Evolutionary conservation across 2,888 invertebrate genomes (phyloP), one percentile per base, ranked within the genome.

Genomic region (Lissocephala sabroskyi): DNA sequence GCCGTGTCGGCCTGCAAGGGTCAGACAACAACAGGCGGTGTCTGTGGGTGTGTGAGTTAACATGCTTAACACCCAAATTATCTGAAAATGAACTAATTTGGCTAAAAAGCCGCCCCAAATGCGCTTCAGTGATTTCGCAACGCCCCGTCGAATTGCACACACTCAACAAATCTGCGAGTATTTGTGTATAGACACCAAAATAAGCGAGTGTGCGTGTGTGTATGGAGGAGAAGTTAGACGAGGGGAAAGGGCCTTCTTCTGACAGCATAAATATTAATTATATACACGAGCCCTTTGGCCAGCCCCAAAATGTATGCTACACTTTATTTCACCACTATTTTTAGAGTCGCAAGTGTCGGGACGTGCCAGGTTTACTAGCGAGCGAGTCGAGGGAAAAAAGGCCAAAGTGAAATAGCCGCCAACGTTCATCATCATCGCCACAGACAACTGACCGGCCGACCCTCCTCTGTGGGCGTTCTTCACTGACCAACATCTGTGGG

Each of bases 1-100:
- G n/a, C n/a, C n/a, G n/a, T 16, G 4, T 29, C 4, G 19, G 41
- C 17, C 9, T 26, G 16, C 35, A 9, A 33, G 28, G 43, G 23
- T 37, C 37, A 14, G 23, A 23, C 23, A 23, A 23, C n/a, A n/a
- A n/a, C 41, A 16, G 10, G 23, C 14, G 5, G 40, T 51, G 41
- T 40, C 48, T 46, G 14, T 51, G 37, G 19, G 16, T 33, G 10
- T 35, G 46, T 43, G 36, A 10, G 9, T 28, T 11, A 40, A 42
- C 55, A 62, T 66, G 68, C 52, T 59, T 71, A 59, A 59, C 59
- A 64, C 68, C 56, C 55, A 65, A 65, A 71, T 75, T 73, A 76
- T 73, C 62, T 58, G 49, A 53, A 73, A 76, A 75, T 75, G 56
- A 65, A 67, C 62, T 57, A 59, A 62, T 49, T 59, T 61, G 46